These are phyloP conservation scores for Ceraclea dissimilis DNA, from an alignment of 2,888 invertebrate species.

Conservation along the genomic window DNA sequence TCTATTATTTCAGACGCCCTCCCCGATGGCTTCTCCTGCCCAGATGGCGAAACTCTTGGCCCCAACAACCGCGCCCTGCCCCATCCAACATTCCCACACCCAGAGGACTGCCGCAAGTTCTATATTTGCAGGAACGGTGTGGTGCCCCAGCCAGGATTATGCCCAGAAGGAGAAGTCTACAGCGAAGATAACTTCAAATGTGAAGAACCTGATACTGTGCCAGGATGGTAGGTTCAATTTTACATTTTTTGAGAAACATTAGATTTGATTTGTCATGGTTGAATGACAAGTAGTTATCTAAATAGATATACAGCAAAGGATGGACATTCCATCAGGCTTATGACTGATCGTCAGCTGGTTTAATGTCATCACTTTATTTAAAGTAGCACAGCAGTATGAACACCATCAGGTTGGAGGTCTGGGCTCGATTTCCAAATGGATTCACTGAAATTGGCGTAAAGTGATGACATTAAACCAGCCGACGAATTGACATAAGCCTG, in stretches of 20 bases:
- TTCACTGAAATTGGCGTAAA: too few species aligned
- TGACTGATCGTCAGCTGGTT: too few species aligned
- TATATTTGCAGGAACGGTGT: conserved; percentile 74
- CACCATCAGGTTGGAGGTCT: too few species aligned
- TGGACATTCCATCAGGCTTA: too few species aligned
- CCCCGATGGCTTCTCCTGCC: conserved; percentile 72
- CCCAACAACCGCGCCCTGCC: conserved; percentile 62
- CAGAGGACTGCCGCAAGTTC: conserved; percentile 86
- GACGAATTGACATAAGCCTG: too few species aligned
- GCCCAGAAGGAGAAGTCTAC: conserved; percentile 66
- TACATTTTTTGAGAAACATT: not conserved
- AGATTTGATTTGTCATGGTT: not conserved
- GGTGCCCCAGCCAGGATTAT: conserved; percentile 68
- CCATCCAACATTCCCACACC: conserved; percentile 72
- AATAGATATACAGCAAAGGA: too few species aligned
- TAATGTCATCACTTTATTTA: too few species aligned
- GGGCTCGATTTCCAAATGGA: too few species aligned
- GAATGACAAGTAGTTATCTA: too few species aligned
- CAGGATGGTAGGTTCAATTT: conserved; percentile 61
- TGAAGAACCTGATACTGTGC: conserved; percentile 67
- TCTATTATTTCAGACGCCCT: conserved; percentile 47
- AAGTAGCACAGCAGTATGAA: too few species aligned
- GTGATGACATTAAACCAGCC: too few species aligned
- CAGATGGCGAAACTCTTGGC: conserved; percentile 58
- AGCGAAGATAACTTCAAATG: conserved; percentile 71